Conservation (phyloP, 2,113 vertebrate genomes). For the Paraplagusia blochii region DNA sequence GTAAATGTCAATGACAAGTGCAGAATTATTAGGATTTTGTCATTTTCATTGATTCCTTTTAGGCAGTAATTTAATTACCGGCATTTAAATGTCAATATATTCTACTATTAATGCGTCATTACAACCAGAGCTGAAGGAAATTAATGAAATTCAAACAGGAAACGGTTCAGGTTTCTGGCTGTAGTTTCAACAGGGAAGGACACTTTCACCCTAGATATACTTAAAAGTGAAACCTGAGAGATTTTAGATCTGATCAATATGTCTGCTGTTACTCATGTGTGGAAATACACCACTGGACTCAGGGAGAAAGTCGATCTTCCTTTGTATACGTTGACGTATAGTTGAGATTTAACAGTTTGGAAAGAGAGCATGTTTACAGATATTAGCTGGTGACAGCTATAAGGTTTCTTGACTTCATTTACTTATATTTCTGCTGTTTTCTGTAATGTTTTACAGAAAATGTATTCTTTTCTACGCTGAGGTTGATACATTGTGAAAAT, state of each 20-base stretch:
- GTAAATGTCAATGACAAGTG: background rate
- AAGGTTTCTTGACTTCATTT: too few species aligned
- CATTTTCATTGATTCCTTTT: background rate
- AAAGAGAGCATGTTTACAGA: too few species aligned
- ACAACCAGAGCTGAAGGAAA: background rate
- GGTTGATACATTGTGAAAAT: too few species aligned
- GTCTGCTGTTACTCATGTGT: background rate
- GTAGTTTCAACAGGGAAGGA: background rate
- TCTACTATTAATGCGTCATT: background rate
- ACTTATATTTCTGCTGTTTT: too few species aligned
- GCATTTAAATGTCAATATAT: background rate
- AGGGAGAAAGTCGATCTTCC: background rate
- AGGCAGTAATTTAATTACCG: background rate
- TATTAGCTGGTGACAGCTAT: too few species aligned
- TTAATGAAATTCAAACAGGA: background rate
- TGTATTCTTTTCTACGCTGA: too few species aligned
- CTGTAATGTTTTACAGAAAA: too few species aligned
- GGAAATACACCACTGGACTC: background rate
- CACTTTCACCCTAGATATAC: background rate
- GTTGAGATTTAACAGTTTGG: background rate
- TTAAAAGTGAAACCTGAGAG: background rate
- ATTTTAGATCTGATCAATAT: background rate
- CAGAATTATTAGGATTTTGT: background rate
- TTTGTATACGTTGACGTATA: background rate
- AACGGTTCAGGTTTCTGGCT: conserved; percentile 1